phyloP scores from a whole-genome alignment of 2,888 invertebrate genomes.

The Camptogramma bilineatum region DNA sequence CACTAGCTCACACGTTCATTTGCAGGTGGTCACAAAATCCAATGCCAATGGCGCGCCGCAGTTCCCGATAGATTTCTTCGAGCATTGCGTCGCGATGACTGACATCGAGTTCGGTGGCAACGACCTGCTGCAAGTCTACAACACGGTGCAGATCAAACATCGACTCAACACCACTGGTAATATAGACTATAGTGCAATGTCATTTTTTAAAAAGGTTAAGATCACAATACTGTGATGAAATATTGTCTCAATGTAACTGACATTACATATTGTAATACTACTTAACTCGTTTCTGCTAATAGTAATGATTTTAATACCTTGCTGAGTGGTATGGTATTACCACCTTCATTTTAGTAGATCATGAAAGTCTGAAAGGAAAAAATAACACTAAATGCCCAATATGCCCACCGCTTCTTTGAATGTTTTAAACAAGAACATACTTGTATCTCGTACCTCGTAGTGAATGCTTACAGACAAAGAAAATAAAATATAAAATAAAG shows the following conservation, averaged over 20 bases:
- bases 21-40: constrained; percentile 73
- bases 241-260: too few species aligned
- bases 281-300: too few species aligned
- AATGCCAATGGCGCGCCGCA: constrained; percentile 87
- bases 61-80: constrained; percentile 98
- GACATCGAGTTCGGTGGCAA: constrained; percentile 98
- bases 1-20: too few species aligned
- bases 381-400: background rate
- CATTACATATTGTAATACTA: too few species aligned
- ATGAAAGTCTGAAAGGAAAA: too few species aligned
- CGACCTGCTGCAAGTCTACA: constrained; percentile 97
- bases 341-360: background rate
- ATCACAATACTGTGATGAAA: too few species aligned
- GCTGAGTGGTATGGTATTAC: too few species aligned
- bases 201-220: background rate
- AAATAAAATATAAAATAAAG: background rate
- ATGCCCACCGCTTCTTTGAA: background rate
- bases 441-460: background rate
- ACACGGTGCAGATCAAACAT: constrained; percentile 96
- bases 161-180: constrained; percentile 90
- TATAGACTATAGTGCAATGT: background rate
- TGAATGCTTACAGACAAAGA: background rate
- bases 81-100: constrained; percentile 95
- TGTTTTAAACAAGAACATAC: background rate
- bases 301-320: too few species aligned